phyloP scores from a whole-genome alignment of 1,140 invertebrate genomes.

The Triops longicaudatus region DNA sequence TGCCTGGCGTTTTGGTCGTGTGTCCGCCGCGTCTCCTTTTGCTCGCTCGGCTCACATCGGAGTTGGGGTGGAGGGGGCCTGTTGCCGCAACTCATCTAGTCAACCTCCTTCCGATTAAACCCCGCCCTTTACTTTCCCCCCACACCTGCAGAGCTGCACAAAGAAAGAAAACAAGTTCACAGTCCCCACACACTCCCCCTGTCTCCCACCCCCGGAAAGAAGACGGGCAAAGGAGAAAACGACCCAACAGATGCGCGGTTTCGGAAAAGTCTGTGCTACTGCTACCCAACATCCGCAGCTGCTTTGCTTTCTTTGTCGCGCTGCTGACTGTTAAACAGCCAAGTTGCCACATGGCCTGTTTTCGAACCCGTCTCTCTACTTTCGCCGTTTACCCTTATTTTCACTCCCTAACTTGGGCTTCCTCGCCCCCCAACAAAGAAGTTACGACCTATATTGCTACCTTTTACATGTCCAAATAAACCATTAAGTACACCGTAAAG shows the following conservation, averaged over 20 bases:
- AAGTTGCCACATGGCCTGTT: not conserved
- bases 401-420: not conserved
- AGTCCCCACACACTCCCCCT: not conserved
- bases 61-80: not conserved
- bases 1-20: not conserved
- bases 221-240: not conserved
- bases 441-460: not conserved
- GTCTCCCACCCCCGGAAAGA: not conserved
- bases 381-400: too few species aligned
- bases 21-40: not conserved
- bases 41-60: not conserved
- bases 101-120: not conserved
- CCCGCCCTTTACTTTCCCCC: not conserved
- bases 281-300: not conserved
- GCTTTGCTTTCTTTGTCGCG: conserved; percentile 6
- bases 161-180: not conserved
- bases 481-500: not conserved
- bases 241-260: conserved; percentile 1
- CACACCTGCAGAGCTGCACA: conserved; percentile 3
- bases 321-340: not conserved
- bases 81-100: not conserved
- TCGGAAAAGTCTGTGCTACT: not conserved
- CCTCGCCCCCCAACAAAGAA: not conserved
- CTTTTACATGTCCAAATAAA: not conserved
- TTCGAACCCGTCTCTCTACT: not conserved